Conservation (phyloP, 2,113 vertebrate genomes). For the Eulacestoma nigropectus region DNA sequence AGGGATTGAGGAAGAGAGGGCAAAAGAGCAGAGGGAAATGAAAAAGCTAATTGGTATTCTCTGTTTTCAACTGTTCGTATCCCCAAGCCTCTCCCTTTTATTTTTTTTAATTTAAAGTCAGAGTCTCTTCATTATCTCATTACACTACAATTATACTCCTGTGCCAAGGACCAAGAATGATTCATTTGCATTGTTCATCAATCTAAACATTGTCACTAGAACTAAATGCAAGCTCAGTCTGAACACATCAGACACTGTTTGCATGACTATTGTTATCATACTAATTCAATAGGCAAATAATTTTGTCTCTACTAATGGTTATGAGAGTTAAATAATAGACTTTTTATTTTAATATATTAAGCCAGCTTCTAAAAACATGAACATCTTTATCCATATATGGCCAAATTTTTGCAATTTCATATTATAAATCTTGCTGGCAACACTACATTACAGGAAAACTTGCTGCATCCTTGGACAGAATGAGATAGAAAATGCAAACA, state of each 20-base stretch:
- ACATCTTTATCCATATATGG: not conserved
- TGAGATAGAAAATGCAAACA: not conserved
- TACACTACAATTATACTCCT: constrained; percentile 54
- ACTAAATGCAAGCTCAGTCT: not conserved
- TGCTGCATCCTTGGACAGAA: not conserved
- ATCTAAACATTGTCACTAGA: constrained; percentile 18
- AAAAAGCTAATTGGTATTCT: constrained; percentile 67
- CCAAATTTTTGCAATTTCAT: not conserved
- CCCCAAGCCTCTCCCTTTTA: not conserved
- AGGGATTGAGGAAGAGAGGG: not conserved
- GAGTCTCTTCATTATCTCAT: constrained; percentile 65
- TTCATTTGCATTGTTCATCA: constrained; percentile 31
- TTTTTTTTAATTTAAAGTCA: not conserved
- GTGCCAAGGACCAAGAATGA: constrained; percentile 38
- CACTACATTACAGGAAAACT: not conserved
- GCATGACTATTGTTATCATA: not conserved
- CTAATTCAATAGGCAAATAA: not conserved
- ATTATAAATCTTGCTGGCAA: not conserved
- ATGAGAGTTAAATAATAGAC: not conserved
- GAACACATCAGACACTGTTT: not conserved
- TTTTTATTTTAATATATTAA: not conserved
- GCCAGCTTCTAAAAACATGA: not conserved
- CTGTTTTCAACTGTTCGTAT: constrained; percentile 57
- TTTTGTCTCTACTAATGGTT: not conserved
- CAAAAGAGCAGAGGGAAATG: not conserved